Conservation (phyloP, 2,797 vertebrate species). For the Siniperca obscura region DNA sequence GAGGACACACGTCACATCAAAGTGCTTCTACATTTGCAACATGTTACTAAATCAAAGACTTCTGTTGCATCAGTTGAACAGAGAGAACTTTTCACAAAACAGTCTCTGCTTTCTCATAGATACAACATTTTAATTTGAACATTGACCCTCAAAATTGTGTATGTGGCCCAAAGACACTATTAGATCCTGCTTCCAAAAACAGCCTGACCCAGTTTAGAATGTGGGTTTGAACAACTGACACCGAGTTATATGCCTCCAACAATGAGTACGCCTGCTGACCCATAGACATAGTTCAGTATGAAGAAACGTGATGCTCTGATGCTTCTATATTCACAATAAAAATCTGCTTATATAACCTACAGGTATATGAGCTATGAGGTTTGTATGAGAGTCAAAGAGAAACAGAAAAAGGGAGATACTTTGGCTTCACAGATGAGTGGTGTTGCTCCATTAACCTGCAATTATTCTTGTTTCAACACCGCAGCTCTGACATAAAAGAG, state of each 20-base stretch:
- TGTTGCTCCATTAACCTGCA: constrained; percentile 24
- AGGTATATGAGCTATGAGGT: constrained; percentile 13
- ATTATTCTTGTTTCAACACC: constrained; percentile 35
- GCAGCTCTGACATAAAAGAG: constrained; percentile 35
- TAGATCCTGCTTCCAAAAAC: constrained; percentile 65
- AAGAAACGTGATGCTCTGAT: constrained; percentile 16
- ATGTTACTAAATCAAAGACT: constrained; percentile 45
- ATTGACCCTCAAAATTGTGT: constrained; percentile 19
- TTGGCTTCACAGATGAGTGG: constrained; percentile 11
- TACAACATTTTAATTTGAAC: constrained; percentile 38
- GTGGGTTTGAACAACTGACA: constrained; percentile 61
- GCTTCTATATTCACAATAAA: constrained; percentile 25
- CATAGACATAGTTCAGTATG: constrained; percentile 41
- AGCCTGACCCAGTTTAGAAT: constrained; percentile 67
- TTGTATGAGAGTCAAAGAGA: constrained; percentile 8
- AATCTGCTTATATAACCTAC: not conserved
- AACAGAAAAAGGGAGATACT: not conserved
- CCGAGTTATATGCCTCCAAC: constrained; percentile 46
- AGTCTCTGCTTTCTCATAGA: constrained; percentile 32
- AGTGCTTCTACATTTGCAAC: constrained; percentile 25
- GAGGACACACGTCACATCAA: constrained; percentile 46
- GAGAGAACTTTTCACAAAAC: constrained; percentile 18
- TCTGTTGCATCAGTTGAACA: constrained; percentile 27
- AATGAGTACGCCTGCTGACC: constrained; percentile 59
- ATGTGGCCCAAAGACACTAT: constrained; percentile 34